A percentile compares a stretch with the other conserved stretches of the same genome.
Conservation (phyloP, 2,888 invertebrate species). For the Oscheius sp. region DNA sequence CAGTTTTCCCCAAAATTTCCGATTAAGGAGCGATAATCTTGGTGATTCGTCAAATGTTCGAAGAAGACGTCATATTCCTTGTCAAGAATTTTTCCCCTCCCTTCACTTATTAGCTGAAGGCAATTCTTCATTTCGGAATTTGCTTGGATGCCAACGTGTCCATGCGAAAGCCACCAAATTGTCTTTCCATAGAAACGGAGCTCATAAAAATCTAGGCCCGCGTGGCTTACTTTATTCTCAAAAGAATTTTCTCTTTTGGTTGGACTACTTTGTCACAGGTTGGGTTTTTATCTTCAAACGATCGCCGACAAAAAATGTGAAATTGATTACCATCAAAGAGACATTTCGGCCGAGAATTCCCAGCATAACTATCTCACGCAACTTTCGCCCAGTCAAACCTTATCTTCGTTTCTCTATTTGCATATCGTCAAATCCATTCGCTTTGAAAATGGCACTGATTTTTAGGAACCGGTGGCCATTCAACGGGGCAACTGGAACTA, state of each 20-base stretch:
- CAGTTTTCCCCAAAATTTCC: too few relatives aligned
- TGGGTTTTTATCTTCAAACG: not conserved
- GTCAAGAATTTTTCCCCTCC: not conserved
- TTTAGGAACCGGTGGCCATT: too few relatives aligned
- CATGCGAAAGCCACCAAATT: not conserved
- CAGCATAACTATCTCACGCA: too few relatives aligned
- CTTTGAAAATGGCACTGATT: too few relatives aligned
- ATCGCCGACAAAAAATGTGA: not conserved
- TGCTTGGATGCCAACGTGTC: not conserved
- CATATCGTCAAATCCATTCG: constrained; percentile 17
- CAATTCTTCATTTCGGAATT: not conserved
- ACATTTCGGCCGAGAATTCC: too few relatives aligned
- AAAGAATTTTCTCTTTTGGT: too few relatives aligned
- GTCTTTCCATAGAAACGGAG: constrained; percentile 9
- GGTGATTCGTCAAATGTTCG: not conserved
- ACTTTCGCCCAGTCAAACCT: too few relatives aligned
- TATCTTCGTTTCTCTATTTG: constrained; percentile 6
- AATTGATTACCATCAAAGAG: too few relatives aligned
- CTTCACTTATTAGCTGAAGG: not conserved
- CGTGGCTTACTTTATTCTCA: too few relatives aligned
- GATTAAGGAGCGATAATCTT: too few relatives aligned
- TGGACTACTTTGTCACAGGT: too few relatives aligned
- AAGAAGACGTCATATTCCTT: not conserved
- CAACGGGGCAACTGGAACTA: too few relatives aligned
- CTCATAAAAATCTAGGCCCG: constrained; percentile 4